Evolutionary conservation across 1,140 invertebrate genomes (phyloP), one percentile per base, ranked within the genome.

Genomic region (Cylas formicarius): DNA sequence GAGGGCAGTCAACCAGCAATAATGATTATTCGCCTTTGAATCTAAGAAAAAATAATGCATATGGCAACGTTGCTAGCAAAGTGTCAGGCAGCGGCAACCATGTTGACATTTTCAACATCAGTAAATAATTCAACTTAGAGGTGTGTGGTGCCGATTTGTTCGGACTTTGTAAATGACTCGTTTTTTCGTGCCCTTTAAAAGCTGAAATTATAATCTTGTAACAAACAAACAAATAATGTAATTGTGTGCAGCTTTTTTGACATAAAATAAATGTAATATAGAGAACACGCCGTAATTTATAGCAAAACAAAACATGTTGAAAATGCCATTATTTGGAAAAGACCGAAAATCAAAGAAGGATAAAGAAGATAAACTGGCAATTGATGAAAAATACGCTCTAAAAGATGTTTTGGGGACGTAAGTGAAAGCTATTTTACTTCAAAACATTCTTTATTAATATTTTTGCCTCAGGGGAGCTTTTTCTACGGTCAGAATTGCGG

Each of bases 401-500:
- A 91, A 90, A 70, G 87, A 91, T 65, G 69, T 90, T 36, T 74
- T 93, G 36, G 89, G 87, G 64, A 91, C 88, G 79, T 86, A 72
- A 81, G 82, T 48, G 28, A 44, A 36, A 22, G 22, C 35, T 23
- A 26, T 27, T 36, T 37, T 36, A 27, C 31, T 40, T 40, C 23
- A 11, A n/a, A 28, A 24, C 7, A 27, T 19, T 16, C 9, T 19
- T 18, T 9, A 7, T 21, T 9, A 36, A 36, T 2, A 9, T 36
- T 36, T 36, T 36, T 45, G 35, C 72, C 74, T 23, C 70, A 93
- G 89, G 8, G 96, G 96, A 53, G 96, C 96, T 19, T 99, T 99
- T 73, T 98, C 95, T 5, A 92, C 98, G 71, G 96, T 99, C 36
- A 79, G 92, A 47, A 69, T 97, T 55, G 95, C 92, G 31, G 92